A percentile compares a stretch with the other conserved stretches of the same genome.
These are phyloP conservation scores for Pseudochirops corinnae DNA, from an alignment of 2,797 vertebrate species.

Conservation along the genomic window DNA sequence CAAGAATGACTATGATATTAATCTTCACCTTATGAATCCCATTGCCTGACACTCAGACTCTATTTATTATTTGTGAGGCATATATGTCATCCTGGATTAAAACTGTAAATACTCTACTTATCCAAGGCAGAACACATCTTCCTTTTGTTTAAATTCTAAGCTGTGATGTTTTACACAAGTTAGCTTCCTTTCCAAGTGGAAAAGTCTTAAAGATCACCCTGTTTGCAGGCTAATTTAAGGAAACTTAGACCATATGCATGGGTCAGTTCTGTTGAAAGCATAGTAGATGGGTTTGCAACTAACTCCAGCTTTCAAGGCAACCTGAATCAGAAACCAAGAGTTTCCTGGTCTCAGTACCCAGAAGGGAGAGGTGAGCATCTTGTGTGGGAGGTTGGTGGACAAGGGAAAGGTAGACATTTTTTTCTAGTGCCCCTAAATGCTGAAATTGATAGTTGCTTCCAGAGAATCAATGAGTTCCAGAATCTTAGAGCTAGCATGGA, in stretches of 20 bases:
- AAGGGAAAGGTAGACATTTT: not conserved
- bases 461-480: not conserved
- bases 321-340: not conserved
- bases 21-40: slow-evolving; percentile 71
- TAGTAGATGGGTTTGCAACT: not conserved
- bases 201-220: slow-evolving; percentile 66
- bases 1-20: slow-evolving; percentile 52
- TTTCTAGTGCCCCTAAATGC: not conserved
- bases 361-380: not conserved
- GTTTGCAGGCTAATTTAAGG: not conserved
- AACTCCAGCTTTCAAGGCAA: not conserved
- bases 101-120: slow-evolving; percentile 79
- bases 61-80: slow-evolving; percentile 76
- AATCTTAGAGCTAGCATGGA: not conserved
- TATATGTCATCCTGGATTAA: slow-evolving; percentile 78
- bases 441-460: not conserved
- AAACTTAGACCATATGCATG: not conserved
- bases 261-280: no score
- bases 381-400: no score
- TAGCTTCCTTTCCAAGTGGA: slow-evolving; percentile 70
- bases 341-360: not conserved
- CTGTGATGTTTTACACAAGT: slow-evolving; percentile 69
- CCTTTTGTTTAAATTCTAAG: slow-evolving; percentile 79
- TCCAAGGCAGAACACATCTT: slow-evolving; percentile 59
- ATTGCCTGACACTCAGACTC: slow-evolving; percentile 75